Conservation (phyloP, 2,888 invertebrate genomes). For the Brassicogethes aeneus region DNA sequence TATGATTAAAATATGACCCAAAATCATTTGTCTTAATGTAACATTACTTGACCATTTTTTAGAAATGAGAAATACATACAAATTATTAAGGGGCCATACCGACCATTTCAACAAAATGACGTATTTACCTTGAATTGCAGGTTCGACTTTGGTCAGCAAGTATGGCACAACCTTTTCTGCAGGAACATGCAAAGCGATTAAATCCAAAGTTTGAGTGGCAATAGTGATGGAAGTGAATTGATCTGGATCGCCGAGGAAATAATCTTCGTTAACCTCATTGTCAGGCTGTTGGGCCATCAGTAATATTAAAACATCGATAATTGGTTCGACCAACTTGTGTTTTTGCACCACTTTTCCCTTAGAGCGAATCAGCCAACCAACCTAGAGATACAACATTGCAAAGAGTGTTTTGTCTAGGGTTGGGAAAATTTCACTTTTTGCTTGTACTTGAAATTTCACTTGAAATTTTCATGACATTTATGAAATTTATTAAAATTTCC, state of each 20-base stretch:
- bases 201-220: constrained; percentile 66
- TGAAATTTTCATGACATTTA: too few species aligned
- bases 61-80: too few species aligned
- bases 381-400: too few species aligned
- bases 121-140: constrained; percentile 50
- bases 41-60: too few species aligned
- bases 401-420: too few species aligned
- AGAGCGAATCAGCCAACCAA: constrained; percentile 54
- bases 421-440: too few species aligned
- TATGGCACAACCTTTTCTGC: constrained; percentile 68
- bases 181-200: constrained; percentile 63
- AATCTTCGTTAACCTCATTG: constrained; percentile 55
- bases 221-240: constrained; percentile 55
- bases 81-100: too few species aligned
- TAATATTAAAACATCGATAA: constrained; percentile 55
- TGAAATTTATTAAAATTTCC: too few species aligned
- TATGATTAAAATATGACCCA: too few species aligned
- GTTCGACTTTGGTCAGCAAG: constrained; percentile 54
- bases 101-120: too few species aligned
- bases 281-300: constrained; percentile 57
- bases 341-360: constrained; percentile 68
- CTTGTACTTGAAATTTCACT: too few species aligned
- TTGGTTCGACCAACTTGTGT: constrained; percentile 60
- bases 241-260: constrained; percentile 54
- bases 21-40: too few species aligned